Evolutionary conservation across 1,140 invertebrate genomes (phyloP).

Genomic region (Notospermus geniculatus): DNA sequence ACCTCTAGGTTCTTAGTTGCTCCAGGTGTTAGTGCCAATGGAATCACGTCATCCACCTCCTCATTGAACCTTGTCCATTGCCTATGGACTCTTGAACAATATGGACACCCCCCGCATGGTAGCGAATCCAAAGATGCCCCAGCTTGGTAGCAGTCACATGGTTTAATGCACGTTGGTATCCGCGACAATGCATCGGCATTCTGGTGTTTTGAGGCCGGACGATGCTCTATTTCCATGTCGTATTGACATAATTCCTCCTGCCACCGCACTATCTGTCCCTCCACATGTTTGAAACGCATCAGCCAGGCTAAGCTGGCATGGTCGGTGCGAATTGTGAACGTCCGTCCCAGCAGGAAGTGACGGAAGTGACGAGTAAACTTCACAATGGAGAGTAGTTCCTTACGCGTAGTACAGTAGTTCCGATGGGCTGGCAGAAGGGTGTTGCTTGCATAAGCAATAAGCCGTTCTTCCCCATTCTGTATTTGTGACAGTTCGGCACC

Average conservation of each 20-base stretch:
- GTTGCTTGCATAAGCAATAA: constrained; percentile 31
- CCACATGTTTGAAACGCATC: constrained; percentile 10
- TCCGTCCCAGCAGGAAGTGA: constrained; percentile 9
- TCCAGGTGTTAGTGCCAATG: too few species aligned
- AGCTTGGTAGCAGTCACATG: too few species aligned
- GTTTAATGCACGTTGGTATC: not conserved
- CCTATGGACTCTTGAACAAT: too few species aligned
- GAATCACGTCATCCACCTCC: too few species aligned
- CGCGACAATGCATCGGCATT: constrained; percentile 48
- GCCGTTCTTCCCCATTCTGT: constrained; percentile 25
- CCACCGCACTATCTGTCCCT: constrained; percentile 52
- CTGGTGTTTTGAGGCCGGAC: constrained; percentile 41
- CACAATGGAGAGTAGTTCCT: constrained; percentile 17
- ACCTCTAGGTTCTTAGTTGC: too few species aligned
- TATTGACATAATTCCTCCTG: constrained; percentile 57
- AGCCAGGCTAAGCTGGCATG: constrained; percentile 21
- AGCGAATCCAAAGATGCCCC: too few species aligned
- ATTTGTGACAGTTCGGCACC: constrained; percentile 39
- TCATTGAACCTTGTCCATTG: too few species aligned
- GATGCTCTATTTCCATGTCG: constrained; percentile 53
- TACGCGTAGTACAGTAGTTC: constrained; percentile 25
- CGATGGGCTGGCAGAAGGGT: constrained; percentile 18
- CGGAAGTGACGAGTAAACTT: constrained; percentile 16
- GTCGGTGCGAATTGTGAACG: constrained; percentile 16
- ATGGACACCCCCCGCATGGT: too few species aligned